Percentiles rank a stretch among this genome's conserved stretches.
These are phyloP conservation scores for Falco naumanni DNA, from an alignment of 2,797 vertebrate species.

Conservation along the genomic window DNA sequence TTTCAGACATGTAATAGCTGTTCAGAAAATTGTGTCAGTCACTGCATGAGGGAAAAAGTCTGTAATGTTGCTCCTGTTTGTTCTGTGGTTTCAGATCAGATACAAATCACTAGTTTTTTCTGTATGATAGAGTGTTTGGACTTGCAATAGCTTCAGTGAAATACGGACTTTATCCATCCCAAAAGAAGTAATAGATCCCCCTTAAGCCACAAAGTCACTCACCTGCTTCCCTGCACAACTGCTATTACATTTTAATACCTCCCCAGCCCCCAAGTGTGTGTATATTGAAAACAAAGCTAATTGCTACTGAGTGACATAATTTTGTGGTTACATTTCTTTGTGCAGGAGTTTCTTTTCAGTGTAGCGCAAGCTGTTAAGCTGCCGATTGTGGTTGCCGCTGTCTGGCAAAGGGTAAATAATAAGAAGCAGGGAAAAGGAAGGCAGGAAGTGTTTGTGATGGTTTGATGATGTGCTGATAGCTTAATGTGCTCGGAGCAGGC, in stretches of 20 bases:
- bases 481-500: background rate
- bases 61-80: background rate
- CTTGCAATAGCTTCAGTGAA: background rate
- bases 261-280: background rate
- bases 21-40: background rate
- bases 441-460: background rate
- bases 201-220: background rate
- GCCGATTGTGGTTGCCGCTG: background rate
- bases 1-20: slow-evolving; percentile 15
- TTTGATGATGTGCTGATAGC: slow-evolving; percentile 16
- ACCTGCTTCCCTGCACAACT: background rate
- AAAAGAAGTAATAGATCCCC: background rate
- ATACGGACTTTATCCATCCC: background rate
- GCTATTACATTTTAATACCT: background rate
- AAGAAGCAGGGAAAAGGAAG: background rate
- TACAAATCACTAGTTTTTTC: background rate
- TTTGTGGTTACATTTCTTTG: background rate
- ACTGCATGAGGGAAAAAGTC: background rate
- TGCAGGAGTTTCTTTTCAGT: background rate
- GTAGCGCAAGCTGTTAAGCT: background rate
- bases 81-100: background rate
- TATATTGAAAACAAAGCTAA: slow-evolving; percentile 45
- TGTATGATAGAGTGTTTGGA: background rate
- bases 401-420: background rate
- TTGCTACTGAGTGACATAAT: slow-evolving; percentile 35